Base-by-base conservation (phyloP, 35 echinoderm and acorn worm species). In the Amphiura filiformis region DNA sequence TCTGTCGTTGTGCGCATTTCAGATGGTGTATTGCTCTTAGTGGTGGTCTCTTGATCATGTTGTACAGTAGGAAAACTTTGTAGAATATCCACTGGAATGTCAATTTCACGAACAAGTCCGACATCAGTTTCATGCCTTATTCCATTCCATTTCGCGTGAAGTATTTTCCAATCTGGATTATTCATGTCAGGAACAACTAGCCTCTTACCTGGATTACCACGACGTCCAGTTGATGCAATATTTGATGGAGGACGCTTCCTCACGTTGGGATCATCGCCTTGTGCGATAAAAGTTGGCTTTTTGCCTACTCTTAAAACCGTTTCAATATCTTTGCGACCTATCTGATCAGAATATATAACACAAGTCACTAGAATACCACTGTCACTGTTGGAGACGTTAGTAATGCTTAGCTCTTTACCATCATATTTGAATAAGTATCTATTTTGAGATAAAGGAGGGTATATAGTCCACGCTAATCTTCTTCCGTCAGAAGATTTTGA, bases 391-490 rank as follows among this genome's bases (percentile, higher is more conserved):
- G 9, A 70, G 1, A 70, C 2, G 28, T 70, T 70, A 2, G 61
- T 70, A 15, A 70, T 70, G 15, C 17, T 70, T 52, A 70, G 26
- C 26, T 70, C 61, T 15, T 23, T 70, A 11, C 61, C 61, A 3
- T 70, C 61, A 30, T 70, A 18, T n/a, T n/a, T 70, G 28, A 70
- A 70, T 18, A 11, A 13, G 61, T 70, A 70, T n/a, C 61, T 70
- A 2, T 18, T 2, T 70, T 5, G 61, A 2, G 61, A 30, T 23
- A 70, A n/a, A 26, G 61, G 61, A 26, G 61, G 61, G 26, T 70
- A 70, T 2, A 70, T 70, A 70, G 61, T 70, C 61, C 61, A 70
- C 26, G 61, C 61, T n/a, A 70, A 30, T 70, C 61, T 70, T 70
- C 61, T 11, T 5, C 44, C 61, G 26, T 70, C 61, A 70, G 61